Base-by-base conservation (phyloP, 2,888 invertebrate species). In the Cryptus viduatorius region DNA sequence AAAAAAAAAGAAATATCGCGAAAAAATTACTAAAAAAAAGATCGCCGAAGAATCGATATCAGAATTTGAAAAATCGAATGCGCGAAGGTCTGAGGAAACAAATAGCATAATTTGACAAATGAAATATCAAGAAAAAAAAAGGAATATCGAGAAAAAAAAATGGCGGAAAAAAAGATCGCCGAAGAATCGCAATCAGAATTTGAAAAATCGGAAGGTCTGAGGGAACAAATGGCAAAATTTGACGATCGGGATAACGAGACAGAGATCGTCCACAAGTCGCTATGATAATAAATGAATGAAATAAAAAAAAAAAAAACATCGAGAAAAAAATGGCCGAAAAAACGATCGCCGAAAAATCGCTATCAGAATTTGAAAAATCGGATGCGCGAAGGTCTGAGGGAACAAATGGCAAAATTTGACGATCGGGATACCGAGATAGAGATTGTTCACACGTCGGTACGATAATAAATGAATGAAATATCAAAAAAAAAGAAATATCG, bases 341-440 rank as follows among this genome's bases (percentile, higher is more conserved):
- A 37, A 37, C 4, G 0, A 8, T 8, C 0, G 37, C 7, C 8
- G 37, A 37, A 7, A 7, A 77, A 77, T 61, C 59, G 29, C 29
- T 4, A 14, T 31, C 14, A 3, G 59, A 29, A 29, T 61, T 61
- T 16, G 59, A n/a, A 4, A 31, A 29, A 61, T 31, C n/a, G 10
- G 19, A 46, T 56, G 8, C 3, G 10, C 56, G 42, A 8, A 12
- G 53, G 42, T 44, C 10, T 44, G 16, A 3, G 29, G 12, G 31
- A 4, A 31, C 50, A 19, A 42, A 29, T 24, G 59, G 16, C 19
- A 1, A 71, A 42, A 61, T 71, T 64, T 71, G 46, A 8, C 3
- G 10, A 61, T 53, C 16, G 71, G n/a, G 42, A 53, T 48, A n/a
- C 7, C 46, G 69, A 82, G 73, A 69, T 24, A n/a, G 29, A 31